Conservation (phyloP, 2,113 vertebrate genomes). For the Chaenocephalus aceratus region DNA sequence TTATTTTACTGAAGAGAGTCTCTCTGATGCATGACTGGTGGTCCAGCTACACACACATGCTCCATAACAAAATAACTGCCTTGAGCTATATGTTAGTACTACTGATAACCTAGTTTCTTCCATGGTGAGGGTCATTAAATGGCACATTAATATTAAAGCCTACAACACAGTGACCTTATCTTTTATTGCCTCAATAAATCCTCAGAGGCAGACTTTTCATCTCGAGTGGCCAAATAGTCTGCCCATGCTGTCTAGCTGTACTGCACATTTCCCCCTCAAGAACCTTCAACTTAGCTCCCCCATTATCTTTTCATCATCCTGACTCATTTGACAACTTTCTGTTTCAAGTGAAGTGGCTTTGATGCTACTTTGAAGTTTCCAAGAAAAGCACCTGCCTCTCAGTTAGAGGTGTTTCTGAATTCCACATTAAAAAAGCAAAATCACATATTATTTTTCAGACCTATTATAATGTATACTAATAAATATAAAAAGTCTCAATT, state of each 20-base stretch:
- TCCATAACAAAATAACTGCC: slow-evolving; percentile 58
- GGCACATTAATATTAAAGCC: slow-evolving; percentile 80
- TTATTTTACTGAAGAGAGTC: slow-evolving; percentile 13
- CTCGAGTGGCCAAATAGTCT: slow-evolving; percentile 65
- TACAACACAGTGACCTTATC: slow-evolving; percentile 82
- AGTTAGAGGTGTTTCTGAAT: slow-evolving; percentile 2
- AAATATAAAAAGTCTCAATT: too few species aligned
- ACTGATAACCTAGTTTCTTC: slow-evolving; percentile 68
- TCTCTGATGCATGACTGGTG: slow-evolving; percentile 17
- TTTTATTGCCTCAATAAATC: slow-evolving; percentile 81
- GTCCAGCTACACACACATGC: slow-evolving; percentile 25
- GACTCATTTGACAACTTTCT: slow-evolving; percentile 29
- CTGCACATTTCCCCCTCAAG: slow-evolving; percentile 39
- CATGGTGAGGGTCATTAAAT: slow-evolving; percentile 72
- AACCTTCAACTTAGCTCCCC: slow-evolving; percentile 36
- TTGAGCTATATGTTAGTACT: slow-evolving; percentile 55
- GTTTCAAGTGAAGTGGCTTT: slow-evolving; percentile 24
- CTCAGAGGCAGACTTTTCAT: slow-evolving; percentile 63
- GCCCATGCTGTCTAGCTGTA: slow-evolving; percentile 32
- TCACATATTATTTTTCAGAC: not conserved
- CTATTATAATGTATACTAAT: not conserved
- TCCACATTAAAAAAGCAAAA: slow-evolving; percentile 33
- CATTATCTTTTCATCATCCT: slow-evolving; percentile 59
- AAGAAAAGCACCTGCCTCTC: slow-evolving; percentile 16
- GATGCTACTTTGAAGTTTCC: slow-evolving; percentile 37